Evolutionary conservation across 2,797 vertebrate species (phyloP), one percentile per base, ranked within the genome.

Genomic region (Neosalanx taihuensis): DNA sequence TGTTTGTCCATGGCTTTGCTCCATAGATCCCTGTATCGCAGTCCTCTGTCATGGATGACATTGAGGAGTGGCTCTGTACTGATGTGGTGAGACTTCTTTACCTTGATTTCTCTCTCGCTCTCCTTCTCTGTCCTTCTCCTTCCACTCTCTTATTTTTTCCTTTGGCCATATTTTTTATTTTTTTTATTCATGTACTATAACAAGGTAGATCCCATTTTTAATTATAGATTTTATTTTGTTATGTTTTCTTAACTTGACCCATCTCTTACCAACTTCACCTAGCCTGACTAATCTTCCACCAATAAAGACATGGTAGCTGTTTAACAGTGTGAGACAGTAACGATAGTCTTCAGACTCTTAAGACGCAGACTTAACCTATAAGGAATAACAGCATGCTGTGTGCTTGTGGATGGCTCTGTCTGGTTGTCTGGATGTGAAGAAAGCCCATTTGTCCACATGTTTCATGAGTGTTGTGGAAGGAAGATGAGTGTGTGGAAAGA

Each of bases 41-140:
- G 94, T 95, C 97, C 93, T 98, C 96, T 93, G 95, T 99, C 94
- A 99, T 99, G 97, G 97, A 99, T 94, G 97, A 99, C 94, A 98
- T 99, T 94, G 97, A 99, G 95, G 95, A 98, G 91, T 99, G 97
- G 97, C 97, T 99, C 94, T 94, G 96, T 95, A 94, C 95, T 77
- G 97, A 99, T 84, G 93, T 99, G 97, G 97, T 99, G 96, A 98
- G 98, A 96, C 83, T 92, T 88, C 87, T 94, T 94, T 94, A 89
- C 89, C 79, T 92, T 91, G 86, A 86, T 85, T 92, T 93, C 87
- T 83, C 76, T 87, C 75, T 75, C 64, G 79, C 73, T 72, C 26
- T 77, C 67, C 66, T 73, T 23, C 46, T 26, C 56, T 58, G 69
- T 84, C 49, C 72, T 62, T 76, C 33, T 70, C 70, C 60, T 76